Base-by-base conservation (phyloP, 2,888 invertebrate genomes). In the Tenthredo livida region DNA sequence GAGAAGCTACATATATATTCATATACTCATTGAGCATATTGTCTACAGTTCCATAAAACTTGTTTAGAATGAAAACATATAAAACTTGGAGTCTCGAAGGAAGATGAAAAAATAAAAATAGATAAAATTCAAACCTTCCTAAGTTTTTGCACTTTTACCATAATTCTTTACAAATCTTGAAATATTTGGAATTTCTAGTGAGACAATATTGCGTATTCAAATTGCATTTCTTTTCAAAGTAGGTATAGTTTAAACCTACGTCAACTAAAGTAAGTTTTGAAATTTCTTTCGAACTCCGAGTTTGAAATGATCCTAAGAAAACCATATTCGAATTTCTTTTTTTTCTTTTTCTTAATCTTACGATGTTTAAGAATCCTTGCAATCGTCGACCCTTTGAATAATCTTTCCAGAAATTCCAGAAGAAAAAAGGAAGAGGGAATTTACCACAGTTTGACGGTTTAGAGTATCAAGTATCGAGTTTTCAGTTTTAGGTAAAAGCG, bases 401-500 rank as follows among this genome's bases (percentile, higher is more conserved):
- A 50, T 50, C 17, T 17, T 17, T 25, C 25, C 58, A 58, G 2
- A 21, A 2, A 7, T 10, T 58, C 25, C 58, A 2, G 21, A 58
- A 5, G 6, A 5, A 50, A 17, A 50, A 17, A 50, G 0, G 6
- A 17, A 50, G n/a, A 50, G 17, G 5, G n/a, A 50, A n/a, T n/a
- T 50, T 50, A 50, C n/a, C 50, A 1, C 17, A 50, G 17, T n/a
- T 29, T 15, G 7, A 17, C 4, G 15, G 33, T n/a, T 17, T 6
- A 33, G 37, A 70, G 17, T 70, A 70, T 70, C 70, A 37, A 70
- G 9, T n/a, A 37, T 70, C 70, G 37, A 70, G 37, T 70, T n/a
- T 67, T 7, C 25, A 10, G 67, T 67, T 67, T 5, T 67, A 15
- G 15, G 33, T 29, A 29, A 33, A 25, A 37, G n/a, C 33, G 67